Evolutionary conservation across 2,888 invertebrate genomes (phyloP).

Genomic region (Cantharis rufa): DNA sequence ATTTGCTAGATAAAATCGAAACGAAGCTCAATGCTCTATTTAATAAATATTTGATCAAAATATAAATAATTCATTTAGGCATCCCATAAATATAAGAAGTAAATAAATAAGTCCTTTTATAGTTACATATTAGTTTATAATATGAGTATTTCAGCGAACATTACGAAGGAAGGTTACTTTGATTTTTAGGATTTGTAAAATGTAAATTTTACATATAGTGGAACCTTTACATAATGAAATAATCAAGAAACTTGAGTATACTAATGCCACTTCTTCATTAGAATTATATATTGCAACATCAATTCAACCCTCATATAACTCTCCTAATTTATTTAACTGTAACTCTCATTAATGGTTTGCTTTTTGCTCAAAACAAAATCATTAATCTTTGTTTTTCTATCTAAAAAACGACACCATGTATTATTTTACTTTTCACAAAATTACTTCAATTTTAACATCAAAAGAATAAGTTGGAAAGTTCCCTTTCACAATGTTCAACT

Average conservation of each 20-base stretch:
- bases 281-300: conserved; percentile 2
- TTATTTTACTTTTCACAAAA: conserved; percentile 4
- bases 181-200: neutral
- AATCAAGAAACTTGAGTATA: neutral
- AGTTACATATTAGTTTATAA: neutral
- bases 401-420: conserved; percentile 2
- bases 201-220: neutral
- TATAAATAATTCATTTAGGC: neutral
- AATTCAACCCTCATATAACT: conserved; percentile 5
- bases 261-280: conserved; percentile 1
- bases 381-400: conserved; percentile 4
- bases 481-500: neutral
- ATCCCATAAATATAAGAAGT: neutral
- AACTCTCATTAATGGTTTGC: conserved; percentile 4
- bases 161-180: too few species aligned
- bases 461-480: neutral
- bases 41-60: neutral
- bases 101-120: neutral
- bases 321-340: conserved; percentile 5
- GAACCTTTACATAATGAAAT: neutral
- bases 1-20: neutral
- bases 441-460: conserved; percentile 4
- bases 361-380: conserved; percentile 5
- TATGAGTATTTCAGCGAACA: neutral
- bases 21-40: conserved; percentile 1